Percentiles rank a stretch among this genome's conserved stretches.
Evolutionary conservation across 2,113 vertebrate genomes (phyloP).

Genomic region (Ictalurus furcatus): DNA sequence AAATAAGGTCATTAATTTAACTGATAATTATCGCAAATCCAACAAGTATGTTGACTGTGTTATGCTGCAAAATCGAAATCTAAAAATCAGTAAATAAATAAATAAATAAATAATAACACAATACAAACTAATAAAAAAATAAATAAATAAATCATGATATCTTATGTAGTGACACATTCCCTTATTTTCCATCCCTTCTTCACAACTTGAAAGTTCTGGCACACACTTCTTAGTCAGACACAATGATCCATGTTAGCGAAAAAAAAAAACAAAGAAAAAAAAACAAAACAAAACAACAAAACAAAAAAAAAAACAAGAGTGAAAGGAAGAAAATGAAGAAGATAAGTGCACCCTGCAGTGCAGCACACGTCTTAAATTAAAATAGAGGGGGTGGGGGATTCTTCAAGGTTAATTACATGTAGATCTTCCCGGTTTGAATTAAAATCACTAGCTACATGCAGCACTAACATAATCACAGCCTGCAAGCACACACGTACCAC

Average conservation of each 20-base stretch:
- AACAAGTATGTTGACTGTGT: neutral
- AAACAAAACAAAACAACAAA: neutral
- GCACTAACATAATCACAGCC: conserved; percentile 43
- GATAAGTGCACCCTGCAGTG: conserved; percentile 47
- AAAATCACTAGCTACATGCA: conserved; percentile 51
- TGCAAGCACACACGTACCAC: conserved; percentile 40
- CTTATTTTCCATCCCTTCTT: neutral
- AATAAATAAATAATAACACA: neutral
- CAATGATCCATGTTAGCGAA: conserved; percentile 32
- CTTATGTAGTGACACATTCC: neutral
- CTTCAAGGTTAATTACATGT: conserved; percentile 59
- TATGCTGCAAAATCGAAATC: neutral
- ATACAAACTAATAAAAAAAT: neutral
- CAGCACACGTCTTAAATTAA: conserved; percentile 56
- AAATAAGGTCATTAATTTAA: neutral
- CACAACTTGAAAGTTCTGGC: conserved; percentile 26
- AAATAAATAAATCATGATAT: neutral
- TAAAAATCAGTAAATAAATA: neutral
- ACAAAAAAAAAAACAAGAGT: conserved; percentile 15
- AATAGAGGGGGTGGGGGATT: conserved; percentile 50
- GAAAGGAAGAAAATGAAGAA: neutral
- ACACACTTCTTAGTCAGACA: conserved; percentile 8
- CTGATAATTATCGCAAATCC: neutral
- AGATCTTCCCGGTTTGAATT: conserved; percentile 54
- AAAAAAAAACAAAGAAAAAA: neutral